Evolutionary conservation across 2,888 invertebrate genomes (phyloP), one percentile per base, ranked within the genome.

Genomic region (Drosophila cognata): DNA sequence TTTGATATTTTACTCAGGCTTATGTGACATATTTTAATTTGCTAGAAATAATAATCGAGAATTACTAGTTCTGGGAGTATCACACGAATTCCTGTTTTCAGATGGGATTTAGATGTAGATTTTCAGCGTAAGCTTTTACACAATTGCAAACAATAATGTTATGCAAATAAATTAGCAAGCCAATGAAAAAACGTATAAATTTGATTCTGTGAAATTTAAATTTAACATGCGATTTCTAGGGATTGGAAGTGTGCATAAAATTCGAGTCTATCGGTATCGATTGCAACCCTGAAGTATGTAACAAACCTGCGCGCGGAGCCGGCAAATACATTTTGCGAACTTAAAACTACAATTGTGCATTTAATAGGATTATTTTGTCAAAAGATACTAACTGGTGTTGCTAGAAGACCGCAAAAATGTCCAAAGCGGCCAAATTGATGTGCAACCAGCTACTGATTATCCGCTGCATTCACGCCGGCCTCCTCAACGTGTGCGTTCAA

Each of bases 401-500:
- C 25, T 50, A 60, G 31, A 33, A 25, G 16, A 16, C 18, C n/a
- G 25, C n/a, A 58, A 48, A 21, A 58, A 83, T 75, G 77, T 62
- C 75, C 2, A 56, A 3, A 28, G 13, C 53, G 4, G 35, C 63
- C 4, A 10, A 64, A 46, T 31, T 46, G 7, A 63, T 58, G 8
- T 92, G 92, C 73, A 93, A 92, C 43, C 90, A 90, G 38, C 50
- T 92, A 8, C 87, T 92, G 51, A 74, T 92, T 2, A 75, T 84
- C 3, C 92, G 93, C 1, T 93, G 93, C 21, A 46, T 93, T 3
- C 78, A 79, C 7, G 95, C 96, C 5, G 94, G 95, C 25, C 71
- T 94, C 10, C 94, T 95, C 90, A 95, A 95, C 87, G 94, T 96
- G 57, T 91, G 94, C 21, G 93, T 95, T 51, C 95, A 95, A 91